Evolutionary conservation across 2,113 vertebrate species (phyloP).

Genomic region (Aix galericulata): DNA sequence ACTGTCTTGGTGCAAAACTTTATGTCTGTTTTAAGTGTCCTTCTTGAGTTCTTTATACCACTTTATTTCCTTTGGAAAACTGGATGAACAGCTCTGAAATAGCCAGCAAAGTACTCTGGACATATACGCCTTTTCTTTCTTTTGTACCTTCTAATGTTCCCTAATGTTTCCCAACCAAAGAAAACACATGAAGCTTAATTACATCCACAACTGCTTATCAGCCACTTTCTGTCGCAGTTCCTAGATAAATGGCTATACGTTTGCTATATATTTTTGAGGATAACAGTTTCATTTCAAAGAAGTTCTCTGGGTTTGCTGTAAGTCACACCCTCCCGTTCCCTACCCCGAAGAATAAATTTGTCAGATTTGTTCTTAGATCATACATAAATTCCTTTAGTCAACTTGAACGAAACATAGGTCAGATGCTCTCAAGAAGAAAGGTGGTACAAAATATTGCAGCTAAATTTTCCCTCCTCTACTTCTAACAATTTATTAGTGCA

Average conservation of each 20-base stretch:
- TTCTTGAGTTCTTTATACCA: not conserved
- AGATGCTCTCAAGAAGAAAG: not conserved
- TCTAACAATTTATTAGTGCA: not conserved
- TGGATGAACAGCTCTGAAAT: not conserved
- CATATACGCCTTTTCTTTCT: not conserved
- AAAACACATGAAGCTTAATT: not conserved
- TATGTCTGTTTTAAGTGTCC: not conserved
- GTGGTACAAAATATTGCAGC: not conserved
- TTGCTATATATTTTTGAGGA: not conserved
- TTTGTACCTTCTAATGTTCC: not conserved
- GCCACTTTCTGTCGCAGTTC: not conserved
- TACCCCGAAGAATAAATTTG: not conserved
- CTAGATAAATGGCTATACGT: not conserved
- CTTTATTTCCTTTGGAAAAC: constrained; percentile 1
- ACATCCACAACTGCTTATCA: not conserved
- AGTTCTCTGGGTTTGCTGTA: not conserved
- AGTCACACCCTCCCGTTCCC: not conserved
- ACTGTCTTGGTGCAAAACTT: not conserved
- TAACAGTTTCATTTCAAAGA: not conserved
- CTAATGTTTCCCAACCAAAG: not conserved
- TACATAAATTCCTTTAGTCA: not conserved
- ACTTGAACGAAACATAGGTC: not conserved
- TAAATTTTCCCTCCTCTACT: not conserved
- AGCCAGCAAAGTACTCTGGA: constrained; percentile 14
- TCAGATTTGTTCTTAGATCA: not conserved